Evolutionary conservation across 2,888 invertebrate genomes (phyloP), one percentile per base, ranked within the genome.

Genomic region (Caenorhabditis wallacei): DNA sequence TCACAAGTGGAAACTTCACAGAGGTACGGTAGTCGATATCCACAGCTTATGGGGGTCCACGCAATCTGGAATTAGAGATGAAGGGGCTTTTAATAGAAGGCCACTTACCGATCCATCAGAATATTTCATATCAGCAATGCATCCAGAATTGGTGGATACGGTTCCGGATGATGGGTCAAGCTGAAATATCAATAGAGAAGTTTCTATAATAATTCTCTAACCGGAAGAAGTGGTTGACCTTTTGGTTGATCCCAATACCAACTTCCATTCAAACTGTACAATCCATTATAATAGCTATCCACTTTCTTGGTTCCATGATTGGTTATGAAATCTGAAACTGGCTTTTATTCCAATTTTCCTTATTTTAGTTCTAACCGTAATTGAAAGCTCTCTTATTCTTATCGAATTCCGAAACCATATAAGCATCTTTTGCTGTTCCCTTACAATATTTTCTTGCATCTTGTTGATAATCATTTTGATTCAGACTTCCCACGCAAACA

Each of bases 41-140:
- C 61, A 24, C 71, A 61, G 26, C 71, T 72, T 1, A 72, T 37
- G 10, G 71, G 51, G 3, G 61, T 40, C 71, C 71, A 72, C 4
- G 37, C 16, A 2, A 61, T 37, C 71, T 72, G 71, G 22, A 71
- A 59, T 7, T 16, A 16, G 24, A 61, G 18, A 24, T 2, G n/a
- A 1, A 37, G 2, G 11, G 8, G 11, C 0, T 40, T 43, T 1
- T 8, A 24, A 22, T 13, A 43, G 1, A n/a, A 43, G 1, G n/a
- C n/a, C n/a, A 22, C 59, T 51, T 26, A 72, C 71, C 4, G 71
- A 61, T 72, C 71, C 71, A 72, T 72, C 71, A 13, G 71, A 72
- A 24, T 37, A 72, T 37, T 72, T 61, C 4, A 72, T 51, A 26
- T 61, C 61, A 18, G 61, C 71, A 1, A 61, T 51, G 24, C 71